These are phyloP conservation scores for Exaiptasia diaphana DNA, from an alignment of 64 coral and sea anemone genomes.

Conservation along the genomic window DNA sequence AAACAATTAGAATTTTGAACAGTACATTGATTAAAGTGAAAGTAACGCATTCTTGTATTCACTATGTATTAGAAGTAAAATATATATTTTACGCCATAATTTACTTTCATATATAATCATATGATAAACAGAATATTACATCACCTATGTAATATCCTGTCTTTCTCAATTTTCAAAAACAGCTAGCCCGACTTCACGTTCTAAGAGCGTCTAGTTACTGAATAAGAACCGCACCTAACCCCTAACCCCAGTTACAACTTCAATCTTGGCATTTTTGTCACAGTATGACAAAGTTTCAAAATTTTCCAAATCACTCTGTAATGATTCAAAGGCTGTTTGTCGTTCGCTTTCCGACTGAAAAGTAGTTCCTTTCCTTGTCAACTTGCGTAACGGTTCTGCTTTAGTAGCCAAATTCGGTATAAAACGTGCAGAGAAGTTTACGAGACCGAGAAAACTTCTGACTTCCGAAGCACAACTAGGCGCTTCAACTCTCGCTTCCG, in stretches of 20 bases:
- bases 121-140: no score
- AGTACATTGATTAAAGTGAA: no score
- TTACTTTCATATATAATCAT: no score
- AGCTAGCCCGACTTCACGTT: no score
- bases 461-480: background rate
- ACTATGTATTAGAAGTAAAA: no score
- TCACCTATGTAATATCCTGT: no score
- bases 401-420: background rate
- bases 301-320: background rate
- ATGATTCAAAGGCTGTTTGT: background rate
- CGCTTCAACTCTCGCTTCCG: background rate
- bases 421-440: background rate
- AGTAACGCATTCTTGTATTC: no score
- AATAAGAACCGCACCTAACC: background rate
- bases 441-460: constrained; percentile 10
- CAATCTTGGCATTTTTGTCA: background rate
- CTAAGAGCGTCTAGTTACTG: no score
- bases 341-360: background rate
- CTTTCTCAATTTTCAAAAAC: no score
- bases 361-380: background rate
- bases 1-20: no score
- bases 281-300: background rate
- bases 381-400: background rate
- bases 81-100: no score
- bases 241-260: background rate